phyloP scores from a whole-genome alignment of 2,113 vertebrate genomes.

The Gymnarchus niloticus region DNA sequence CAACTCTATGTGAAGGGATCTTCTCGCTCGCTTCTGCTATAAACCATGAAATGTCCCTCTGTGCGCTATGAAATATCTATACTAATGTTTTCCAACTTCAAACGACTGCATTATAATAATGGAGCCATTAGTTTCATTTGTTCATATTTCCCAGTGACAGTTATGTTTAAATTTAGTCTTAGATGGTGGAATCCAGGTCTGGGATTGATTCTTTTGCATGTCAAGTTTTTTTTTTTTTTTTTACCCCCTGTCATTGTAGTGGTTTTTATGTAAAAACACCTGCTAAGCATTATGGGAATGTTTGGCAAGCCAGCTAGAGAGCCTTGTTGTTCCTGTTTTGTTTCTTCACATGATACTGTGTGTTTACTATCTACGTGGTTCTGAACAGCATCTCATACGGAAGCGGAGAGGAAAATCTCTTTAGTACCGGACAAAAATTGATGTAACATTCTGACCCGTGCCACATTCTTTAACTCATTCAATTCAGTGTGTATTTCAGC shows the following conservation, averaged over 20 bases:
- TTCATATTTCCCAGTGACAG: constrained; percentile 2
- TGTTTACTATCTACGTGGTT: neutral
- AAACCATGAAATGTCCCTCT: neutral
- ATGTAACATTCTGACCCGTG: neutral
- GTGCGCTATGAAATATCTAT: neutral
- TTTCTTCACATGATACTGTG: neutral
- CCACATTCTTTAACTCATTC: neutral
- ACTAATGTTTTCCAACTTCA: neutral
- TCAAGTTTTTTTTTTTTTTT: neutral
- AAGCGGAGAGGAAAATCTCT: neutral
- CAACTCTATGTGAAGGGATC: neutral
- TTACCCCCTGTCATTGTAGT: neutral
- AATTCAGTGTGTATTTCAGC: neutral
- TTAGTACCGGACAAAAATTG: neutral
- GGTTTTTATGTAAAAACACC: constrained; percentile 11
- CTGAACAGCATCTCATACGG: neutral
- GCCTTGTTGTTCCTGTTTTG: neutral
- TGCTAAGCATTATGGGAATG: neutral
- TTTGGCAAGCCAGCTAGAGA: neutral
- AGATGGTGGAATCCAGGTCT: neutral
- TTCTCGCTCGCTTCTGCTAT: neutral
- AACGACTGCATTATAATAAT: neutral
- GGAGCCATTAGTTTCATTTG: neutral
- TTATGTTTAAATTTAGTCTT: neutral
- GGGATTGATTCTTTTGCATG: neutral